Base-by-base conservation (phyloP, 1,140 invertebrate species). In the Micrasema longulum region DNA sequence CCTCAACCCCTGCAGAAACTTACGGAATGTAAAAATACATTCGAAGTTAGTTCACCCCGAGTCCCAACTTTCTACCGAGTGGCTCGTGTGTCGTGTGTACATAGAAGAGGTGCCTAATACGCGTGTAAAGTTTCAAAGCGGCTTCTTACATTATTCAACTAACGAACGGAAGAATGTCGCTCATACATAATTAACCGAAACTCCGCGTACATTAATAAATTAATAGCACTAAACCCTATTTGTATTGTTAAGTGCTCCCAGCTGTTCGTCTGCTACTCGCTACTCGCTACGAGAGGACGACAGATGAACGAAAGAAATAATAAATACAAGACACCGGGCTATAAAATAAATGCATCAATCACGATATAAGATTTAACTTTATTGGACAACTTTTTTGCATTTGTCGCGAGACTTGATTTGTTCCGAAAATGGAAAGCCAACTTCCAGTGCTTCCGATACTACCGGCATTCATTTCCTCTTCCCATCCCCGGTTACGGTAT, bases 401-500 rank as follows among this genome's bases (percentile, higher is more conserved):
- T 1, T 31, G 23, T 31, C 50, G 12, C 50, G 2, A 53, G 50
- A 53, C 9, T n/a, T n/a, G 14, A 16, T 26, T 16, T 6, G 52
- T 36, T 55, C 52, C 14, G 52, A 31, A 55, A 26, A 23, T 14
- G 52, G 52, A 55, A 55, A 55, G 26, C 52, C 26, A 31, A 26
- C 52, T 55, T 55, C 26, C 52, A 55, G 52, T 35, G 36, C 55
- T 60, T 60, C 55, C 55, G 55, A 60, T 60, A 60, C 38, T 23
- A 31, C 52, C 26, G 52, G 52, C 26, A 14, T 55, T 55, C 55
- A 20, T 60, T 60, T 60, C 55, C 55, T 60, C 23, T 60, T 41
- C 35, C 55, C 36, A 18, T 43, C 14, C 52, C 55, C 55, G 26
- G 31, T 14, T 16, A 14, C 20, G 52, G 9, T 52, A 66, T 66